Conservation (phyloP, 2,113 vertebrate species). For the Micronycteris hirsuta region DNA sequence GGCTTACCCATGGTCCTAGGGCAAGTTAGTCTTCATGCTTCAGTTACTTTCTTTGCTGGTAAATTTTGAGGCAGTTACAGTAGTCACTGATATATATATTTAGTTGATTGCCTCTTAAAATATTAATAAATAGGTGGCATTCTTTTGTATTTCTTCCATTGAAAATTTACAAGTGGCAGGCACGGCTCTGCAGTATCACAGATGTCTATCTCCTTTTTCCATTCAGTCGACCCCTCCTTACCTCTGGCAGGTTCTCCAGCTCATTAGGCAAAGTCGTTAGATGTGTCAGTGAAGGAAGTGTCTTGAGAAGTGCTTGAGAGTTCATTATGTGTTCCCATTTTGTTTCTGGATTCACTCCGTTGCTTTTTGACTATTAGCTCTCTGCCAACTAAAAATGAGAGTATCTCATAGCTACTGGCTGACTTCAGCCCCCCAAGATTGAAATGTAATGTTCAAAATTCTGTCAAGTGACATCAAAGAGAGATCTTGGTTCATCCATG, state of each 20-base stretch:
- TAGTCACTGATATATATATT: neutral
- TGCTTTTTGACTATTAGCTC: neutral
- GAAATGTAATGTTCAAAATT: neutral
- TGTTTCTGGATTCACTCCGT: neutral
- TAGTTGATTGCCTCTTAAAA: slow-evolving; percentile 2
- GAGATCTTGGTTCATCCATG: neutral
- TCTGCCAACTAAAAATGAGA: neutral
- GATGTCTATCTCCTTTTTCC: neutral
- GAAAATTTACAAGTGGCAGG: neutral
- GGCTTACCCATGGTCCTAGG: neutral
- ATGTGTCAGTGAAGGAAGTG: neutral
- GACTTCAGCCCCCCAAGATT: neutral
- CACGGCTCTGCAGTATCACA: neutral
- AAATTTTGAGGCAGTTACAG: neutral
- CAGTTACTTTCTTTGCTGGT: neutral
- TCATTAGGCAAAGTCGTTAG: neutral
- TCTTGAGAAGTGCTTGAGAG: slow-evolving; percentile 1
- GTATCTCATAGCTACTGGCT: neutral
- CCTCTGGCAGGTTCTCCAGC: slow-evolving; percentile 1
- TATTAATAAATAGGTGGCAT: neutral
- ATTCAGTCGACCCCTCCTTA: neutral
- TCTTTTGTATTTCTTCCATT: neutral
- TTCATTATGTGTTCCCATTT: neutral
- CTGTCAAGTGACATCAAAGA: neutral
- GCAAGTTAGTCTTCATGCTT: neutral